Evolutionary conservation across 2,888 invertebrate species (phyloP).

Genomic region (Timema cristinae): DNA sequence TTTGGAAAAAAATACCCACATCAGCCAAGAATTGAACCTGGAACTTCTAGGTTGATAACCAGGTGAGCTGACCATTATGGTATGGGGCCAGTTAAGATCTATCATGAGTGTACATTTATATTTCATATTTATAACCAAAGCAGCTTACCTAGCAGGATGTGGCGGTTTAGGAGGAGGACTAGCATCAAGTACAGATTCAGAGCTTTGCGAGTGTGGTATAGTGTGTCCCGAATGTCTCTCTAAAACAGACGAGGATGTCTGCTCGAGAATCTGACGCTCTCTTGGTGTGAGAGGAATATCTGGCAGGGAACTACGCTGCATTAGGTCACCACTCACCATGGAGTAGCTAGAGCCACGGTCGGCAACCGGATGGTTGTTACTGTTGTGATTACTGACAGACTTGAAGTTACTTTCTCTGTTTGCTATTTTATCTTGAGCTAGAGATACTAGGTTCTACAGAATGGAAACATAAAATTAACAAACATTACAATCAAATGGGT

Average conservation of each 20-base stretch:
- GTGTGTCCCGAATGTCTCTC: constrained; percentile 46
- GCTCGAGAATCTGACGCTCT: constrained; percentile 63
- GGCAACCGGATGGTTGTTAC: constrained; percentile 26
- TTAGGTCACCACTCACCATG: constrained; percentile 36
- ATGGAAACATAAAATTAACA: too few species aligned
- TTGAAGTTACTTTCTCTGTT: constrained; percentile 49
- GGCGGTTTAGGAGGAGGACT: constrained; percentile 83
- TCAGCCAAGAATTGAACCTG: too few species aligned
- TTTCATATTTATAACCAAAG: neutral
- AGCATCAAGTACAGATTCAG: constrained; percentile 71
- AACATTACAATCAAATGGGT: too few species aligned
- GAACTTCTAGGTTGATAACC: too few species aligned
- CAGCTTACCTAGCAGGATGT: constrained; percentile 65
- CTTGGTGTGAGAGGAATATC: constrained; percentile 82
- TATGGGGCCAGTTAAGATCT: too few species aligned
- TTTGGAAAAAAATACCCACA: too few species aligned
- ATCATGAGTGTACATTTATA: neutral
- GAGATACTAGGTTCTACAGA: constrained; percentile 63
- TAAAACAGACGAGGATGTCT: constrained; percentile 45
- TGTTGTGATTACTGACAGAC: constrained; percentile 32
- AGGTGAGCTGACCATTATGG: too few species aligned
- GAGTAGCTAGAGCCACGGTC: constrained; percentile 32
- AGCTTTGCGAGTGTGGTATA: constrained; percentile 75
- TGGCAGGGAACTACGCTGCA: constrained; percentile 64
- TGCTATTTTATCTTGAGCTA: constrained; percentile 79